Percentiles rank a stretch among this genome's conserved stretches.
phyloP scores from a whole-genome alignment of 2,888 invertebrate species.

The Choreutis nemorana region DNA sequence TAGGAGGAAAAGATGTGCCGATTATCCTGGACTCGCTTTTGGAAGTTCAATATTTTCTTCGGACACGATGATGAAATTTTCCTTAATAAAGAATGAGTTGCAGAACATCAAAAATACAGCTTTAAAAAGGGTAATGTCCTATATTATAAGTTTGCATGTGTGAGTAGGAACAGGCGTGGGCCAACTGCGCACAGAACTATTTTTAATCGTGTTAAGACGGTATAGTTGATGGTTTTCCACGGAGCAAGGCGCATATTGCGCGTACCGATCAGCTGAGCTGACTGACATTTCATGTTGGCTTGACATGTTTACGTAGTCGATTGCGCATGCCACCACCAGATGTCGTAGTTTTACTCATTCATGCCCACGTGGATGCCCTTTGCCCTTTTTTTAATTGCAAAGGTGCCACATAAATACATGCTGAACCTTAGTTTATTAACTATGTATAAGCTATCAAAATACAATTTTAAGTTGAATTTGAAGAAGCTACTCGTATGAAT shows the following conservation, averaged over 20 bases:
- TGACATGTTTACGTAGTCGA: slow-evolving; percentile 54
- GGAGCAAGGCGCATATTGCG: slow-evolving; percentile 28
- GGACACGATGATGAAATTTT: slow-evolving; percentile 98
- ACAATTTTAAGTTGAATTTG: too few relatives aligned
- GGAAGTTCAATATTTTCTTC: slow-evolving; percentile 94
- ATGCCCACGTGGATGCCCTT: slow-evolving; percentile 17
- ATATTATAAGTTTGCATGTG: slow-evolving; percentile 38
- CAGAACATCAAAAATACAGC: slow-evolving; percentile 98
- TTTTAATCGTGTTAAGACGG: slow-evolving; percentile 45
- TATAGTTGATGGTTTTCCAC: slow-evolving; percentile 33
- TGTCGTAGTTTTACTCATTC: too few relatives aligned
- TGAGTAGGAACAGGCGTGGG: slow-evolving; percentile 39
- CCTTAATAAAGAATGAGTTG: slow-evolving; percentile 94
- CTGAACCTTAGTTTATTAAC: slow-evolving; percentile 17
- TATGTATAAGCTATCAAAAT: too few relatives aligned
- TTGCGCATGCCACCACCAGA: slow-evolving; percentile 35
- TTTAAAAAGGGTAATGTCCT: slow-evolving; percentile 89
- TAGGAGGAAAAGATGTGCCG: slow-evolving; percentile 81
- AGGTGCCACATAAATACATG: slow-evolving; percentile 1
- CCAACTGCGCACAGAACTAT: slow-evolving; percentile 60
- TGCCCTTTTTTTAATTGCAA: slow-evolving; percentile 5
- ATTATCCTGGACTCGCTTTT: slow-evolving; percentile 92
- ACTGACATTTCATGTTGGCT: slow-evolving; percentile 49
- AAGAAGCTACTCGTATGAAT: too few relatives aligned
- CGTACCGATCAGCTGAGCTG: slow-evolving; percentile 59